Conservation (phyloP, 2,888 invertebrate genomes). For the Prosapia bicincta region DNA sequence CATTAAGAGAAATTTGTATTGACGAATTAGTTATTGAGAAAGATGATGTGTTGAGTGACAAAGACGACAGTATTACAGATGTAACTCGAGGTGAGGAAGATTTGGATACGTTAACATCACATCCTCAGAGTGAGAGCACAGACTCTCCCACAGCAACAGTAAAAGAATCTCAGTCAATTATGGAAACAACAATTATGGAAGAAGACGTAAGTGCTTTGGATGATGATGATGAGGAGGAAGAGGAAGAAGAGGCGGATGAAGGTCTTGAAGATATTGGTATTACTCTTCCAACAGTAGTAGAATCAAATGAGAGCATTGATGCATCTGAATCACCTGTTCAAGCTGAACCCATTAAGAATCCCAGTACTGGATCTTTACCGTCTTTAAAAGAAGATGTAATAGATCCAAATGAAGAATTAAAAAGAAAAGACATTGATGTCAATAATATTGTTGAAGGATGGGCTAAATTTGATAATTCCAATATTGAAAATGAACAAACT, state of each 20-base stretch:
- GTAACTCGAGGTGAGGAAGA: slow-evolving; percentile 36
- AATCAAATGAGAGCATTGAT: slow-evolving; percentile 28
- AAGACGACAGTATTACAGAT: slow-evolving; percentile 40
- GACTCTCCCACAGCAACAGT: slow-evolving; percentile 40
- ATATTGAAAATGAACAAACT: slow-evolving; percentile 28
- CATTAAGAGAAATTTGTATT: slow-evolving; percentile 61
- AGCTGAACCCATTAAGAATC: slow-evolving; percentile 17
- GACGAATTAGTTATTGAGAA: slow-evolving; percentile 37
- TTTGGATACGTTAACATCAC: slow-evolving; percentile 37
- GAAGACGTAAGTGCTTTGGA: slow-evolving; percentile 41
- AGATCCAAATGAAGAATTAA: slow-evolving; percentile 46
- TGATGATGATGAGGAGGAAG: slow-evolving; percentile 36
- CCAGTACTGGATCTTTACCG: slow-evolving; percentile 16
- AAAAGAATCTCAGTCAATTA: slow-evolving; percentile 41
- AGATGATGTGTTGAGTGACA: slow-evolving; percentile 43
- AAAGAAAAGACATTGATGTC: slow-evolving; percentile 38
- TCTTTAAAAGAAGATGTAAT: slow-evolving; percentile 43
- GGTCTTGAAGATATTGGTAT: no score
- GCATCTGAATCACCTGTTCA: slow-evolving; percentile 20
- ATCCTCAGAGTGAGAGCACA: slow-evolving; percentile 41
- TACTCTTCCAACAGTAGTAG: slow-evolving; percentile 31
- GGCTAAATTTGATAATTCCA: slow-evolving; percentile 55
- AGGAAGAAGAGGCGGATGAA: slow-evolving; percentile 31
- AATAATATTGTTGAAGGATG: slow-evolving; percentile 43
- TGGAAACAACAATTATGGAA: slow-evolving; percentile 42